Percentiles rank a stretch among this genome's conserved stretches.
These are phyloP conservation scores for Labia minor DNA, from an alignment of 2,888 invertebrate genomes.

Conservation along the genomic window DNA sequence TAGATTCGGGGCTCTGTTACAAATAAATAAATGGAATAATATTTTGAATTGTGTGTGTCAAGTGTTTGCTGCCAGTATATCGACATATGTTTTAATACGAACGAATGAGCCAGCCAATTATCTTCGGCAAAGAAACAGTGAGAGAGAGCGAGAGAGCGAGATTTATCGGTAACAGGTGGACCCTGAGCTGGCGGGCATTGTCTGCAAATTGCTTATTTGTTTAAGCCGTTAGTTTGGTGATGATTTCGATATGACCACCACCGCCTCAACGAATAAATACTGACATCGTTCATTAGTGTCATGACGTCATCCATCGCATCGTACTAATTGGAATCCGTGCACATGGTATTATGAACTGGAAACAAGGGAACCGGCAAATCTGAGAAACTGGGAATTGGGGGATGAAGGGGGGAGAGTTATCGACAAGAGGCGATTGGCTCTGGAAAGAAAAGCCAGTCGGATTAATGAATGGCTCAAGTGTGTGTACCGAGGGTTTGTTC, in stretches of 20 bases:
- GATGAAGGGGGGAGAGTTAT: background rate
- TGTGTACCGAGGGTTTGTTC: background rate
- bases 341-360: no score
- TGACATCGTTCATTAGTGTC: background rate
- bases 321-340: background rate
- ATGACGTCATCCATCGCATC: background rate
- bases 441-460: background rate
- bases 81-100: constrained; percentile 13
- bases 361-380: no score
- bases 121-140: background rate
- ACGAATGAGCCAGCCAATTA: background rate
- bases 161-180: constrained; percentile 4
- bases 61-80: constrained; percentile 4
- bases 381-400: background rate
- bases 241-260: background rate
- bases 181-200: constrained; percentile 13
- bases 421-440: background rate
- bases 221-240: constrained; percentile 13
- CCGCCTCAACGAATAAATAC: no score
- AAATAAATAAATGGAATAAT: background rate
- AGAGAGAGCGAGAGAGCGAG: background rate
- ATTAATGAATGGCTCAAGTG: constrained; percentile 4
- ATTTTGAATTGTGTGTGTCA: constrained; percentile 13
- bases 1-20: background rate
- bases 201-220: constrained; percentile 13